Evolutionary conservation across 2,113 vertebrate genomes (phyloP), one percentile per base, ranked within the genome.

Genomic region (Ahaetulla prasina): DNA sequence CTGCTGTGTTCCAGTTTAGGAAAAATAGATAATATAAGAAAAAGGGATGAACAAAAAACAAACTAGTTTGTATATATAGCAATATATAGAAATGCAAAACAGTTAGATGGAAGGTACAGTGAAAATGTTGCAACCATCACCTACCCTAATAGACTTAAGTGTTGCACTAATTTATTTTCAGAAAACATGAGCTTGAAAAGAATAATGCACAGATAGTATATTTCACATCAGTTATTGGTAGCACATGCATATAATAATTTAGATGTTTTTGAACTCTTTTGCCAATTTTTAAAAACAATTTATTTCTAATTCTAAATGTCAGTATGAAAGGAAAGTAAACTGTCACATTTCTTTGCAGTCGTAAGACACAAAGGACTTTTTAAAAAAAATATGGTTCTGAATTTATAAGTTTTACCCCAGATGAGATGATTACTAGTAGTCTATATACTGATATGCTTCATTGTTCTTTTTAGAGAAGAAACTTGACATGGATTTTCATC

Each of bases 401-500:
- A 90, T 57, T 0, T 50, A n/a, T 60, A 86, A 49, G 80, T 3
- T 57, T 57, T 87, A 16, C 11, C n/a, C 45, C 45, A 43, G 16
- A 80, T 91, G 91, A 60, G 80, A 85, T 87, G 43, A 84, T 89
- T 27, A 80, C 43, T 84, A 86, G 52, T 91, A 91, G 89, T 57
- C 54, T 60, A 18, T 86, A 10, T 39, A 10, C 0, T 3, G 22
- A 88, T 90, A 7, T 9, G 0, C 23, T 92, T 55, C 8, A 55
- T 92, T 94, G 88, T 94, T 95, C 94, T 94, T 88, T 54, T 95
- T 27, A 22, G 53, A 85, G 93, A 39, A 91, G 55, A 93, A 89
- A 91, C 91, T 95, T 95, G 92, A 94, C 95, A 95, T 92, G 35
- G 88, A 80, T 85, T 89, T 89, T 92, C 43, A 89, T 55, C 92